phyloP scores from a whole-genome alignment of 2,888 invertebrate genomes.

The Polylopha cassiicola region DNA sequence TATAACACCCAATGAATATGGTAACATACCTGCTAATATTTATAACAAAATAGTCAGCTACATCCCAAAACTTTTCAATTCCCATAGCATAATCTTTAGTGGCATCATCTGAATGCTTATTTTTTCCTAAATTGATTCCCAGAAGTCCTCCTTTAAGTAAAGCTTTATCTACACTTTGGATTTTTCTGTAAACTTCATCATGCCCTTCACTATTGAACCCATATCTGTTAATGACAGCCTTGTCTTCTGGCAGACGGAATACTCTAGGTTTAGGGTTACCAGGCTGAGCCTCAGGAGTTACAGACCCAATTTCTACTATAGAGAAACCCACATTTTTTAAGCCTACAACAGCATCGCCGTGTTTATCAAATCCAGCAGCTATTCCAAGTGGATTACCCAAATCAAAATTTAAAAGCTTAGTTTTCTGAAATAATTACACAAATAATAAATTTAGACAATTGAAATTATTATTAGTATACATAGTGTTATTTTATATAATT shows the following conservation, averaged over 20 bases:
- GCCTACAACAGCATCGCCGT: slow-evolving; percentile 92
- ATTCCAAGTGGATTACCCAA: slow-evolving; percentile 96
- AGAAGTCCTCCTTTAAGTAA: slow-evolving; percentile 79
- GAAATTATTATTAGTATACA: too few species aligned
- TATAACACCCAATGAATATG: slow-evolving; percentile 1
- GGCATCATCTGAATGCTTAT: slow-evolving; percentile 88
- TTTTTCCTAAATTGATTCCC: slow-evolving; percentile 98
- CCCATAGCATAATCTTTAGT: slow-evolving; percentile 91
- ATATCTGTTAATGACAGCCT: slow-evolving; percentile 94
- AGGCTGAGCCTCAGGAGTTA: slow-evolving; percentile 94
- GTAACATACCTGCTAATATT: slow-evolving; percentile 88
- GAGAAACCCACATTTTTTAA: slow-evolving; percentile 93
- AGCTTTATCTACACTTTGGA: slow-evolving; percentile 75
- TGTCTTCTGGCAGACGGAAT: slow-evolving; percentile 90
- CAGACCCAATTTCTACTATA: slow-evolving; percentile 96
- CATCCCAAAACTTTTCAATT: slow-evolving; percentile 85
- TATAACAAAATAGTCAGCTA: slow-evolving; percentile 97
- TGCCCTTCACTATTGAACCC: slow-evolving; percentile 97
- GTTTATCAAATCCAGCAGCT: slow-evolving; percentile 99
- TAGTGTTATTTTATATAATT: too few species aligned
- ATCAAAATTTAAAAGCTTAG: slow-evolving; percentile 82
- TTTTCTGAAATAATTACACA: slow-evolving; percentile 79
- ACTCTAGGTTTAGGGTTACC: slow-evolving; percentile 96
- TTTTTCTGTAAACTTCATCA: slow-evolving; percentile 81
- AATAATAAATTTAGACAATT: too few species aligned